A percentile compares a stretch with the other conserved stretches of the same genome.
These are phyloP conservation scores for Theodoxus fluviatilis DNA, from an alignment of 2,888 invertebrate species.

Conservation along the genomic window DNA sequence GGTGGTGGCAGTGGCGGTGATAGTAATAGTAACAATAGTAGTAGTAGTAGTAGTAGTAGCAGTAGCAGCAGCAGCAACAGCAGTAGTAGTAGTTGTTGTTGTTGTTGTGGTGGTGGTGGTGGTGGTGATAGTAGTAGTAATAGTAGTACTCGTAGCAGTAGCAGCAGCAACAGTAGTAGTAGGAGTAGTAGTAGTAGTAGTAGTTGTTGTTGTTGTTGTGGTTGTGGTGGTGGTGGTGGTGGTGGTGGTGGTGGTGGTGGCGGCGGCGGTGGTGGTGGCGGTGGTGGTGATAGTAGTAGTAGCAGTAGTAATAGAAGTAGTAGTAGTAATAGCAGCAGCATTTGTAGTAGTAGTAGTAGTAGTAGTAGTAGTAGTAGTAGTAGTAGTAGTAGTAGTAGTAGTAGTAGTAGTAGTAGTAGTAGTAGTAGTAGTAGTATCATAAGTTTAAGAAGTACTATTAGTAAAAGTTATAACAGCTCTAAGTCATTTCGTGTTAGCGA, in stretches of 20 bases:
- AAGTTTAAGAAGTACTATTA: not conserved
- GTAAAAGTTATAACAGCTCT: not conserved
- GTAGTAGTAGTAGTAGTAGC: not conserved
- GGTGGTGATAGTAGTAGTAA: not conserved
- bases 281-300: constrained; percentile 18
- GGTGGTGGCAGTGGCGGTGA: constrained; percentile 10
- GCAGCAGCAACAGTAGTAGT: not conserved
- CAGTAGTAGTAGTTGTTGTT: not conserved
- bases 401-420: constrained; percentile 21
- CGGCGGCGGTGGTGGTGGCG: not conserved
- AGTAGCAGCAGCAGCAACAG: not conserved
- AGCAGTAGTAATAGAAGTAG: constrained; percentile 30
- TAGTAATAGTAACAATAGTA: too few species aligned
- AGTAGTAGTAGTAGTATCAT: constrained; percentile 17
- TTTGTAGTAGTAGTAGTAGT: not conserved
- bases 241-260: constrained; percentile 28
- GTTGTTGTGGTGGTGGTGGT: not conserved
- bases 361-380: constrained; percentile 14
- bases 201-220: constrained; percentile 28
- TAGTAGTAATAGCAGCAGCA: not conserved
- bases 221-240: constrained; percentile 17
- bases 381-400: constrained; percentile 21
- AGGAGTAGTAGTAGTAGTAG: constrained; percentile 16
- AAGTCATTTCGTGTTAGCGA: too few species aligned
- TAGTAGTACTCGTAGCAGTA: not conserved